Base-by-base conservation (phyloP, 1,140 invertebrate genomes). In the Cherax destructor region DNA sequence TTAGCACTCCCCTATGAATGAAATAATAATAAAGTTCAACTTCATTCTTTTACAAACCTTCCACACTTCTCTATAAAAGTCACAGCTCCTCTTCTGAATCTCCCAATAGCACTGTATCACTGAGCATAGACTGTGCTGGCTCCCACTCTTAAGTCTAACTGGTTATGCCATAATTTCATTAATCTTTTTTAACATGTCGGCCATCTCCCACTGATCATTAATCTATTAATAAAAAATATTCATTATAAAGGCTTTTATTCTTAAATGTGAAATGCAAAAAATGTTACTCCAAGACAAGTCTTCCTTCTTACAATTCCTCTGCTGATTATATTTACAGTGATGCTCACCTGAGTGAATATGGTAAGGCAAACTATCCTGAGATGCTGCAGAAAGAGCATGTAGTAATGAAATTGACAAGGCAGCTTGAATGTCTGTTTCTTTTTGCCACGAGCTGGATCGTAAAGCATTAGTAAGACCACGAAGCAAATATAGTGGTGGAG, bases 311-410 rank as follows among this genome's bases (percentile, higher is more conserved):
- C 72, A 76, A 76, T n/a, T 18, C 65, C n/a, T n/a, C n/a, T 18
- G 21, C 52, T 56, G 52, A 5, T 13, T 1, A 56, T 56, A 56
- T 10, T 13, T 52, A 21, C n/a, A 41, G 5, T 74, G 16, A 24
- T 11, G 0, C 88, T 93, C 95, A 97, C 97, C 96, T 96, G 96
- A 96, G 90, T 97, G 96, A 86, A 98, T 95, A 93, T 97, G 97
- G 94, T 98, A 98, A 1, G 96, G 96, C 95, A 97, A 98, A 79
- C 94, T 95, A 93, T 98, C 97, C 94, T 98, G 97, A 30, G 96
- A 95, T 93, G 96, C 95, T 18, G 96, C n/a, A 72, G 96, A n/a
- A 96, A 98, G 94, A 88, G 98, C 95, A 94, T 97, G 96, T 4
- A 99, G 94, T 6, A 97, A 96, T 93, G 96, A 95, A 3, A 98